Base-by-base conservation (phyloP, 2,888 invertebrate species). In the Rhabditoides inermis region DNA sequence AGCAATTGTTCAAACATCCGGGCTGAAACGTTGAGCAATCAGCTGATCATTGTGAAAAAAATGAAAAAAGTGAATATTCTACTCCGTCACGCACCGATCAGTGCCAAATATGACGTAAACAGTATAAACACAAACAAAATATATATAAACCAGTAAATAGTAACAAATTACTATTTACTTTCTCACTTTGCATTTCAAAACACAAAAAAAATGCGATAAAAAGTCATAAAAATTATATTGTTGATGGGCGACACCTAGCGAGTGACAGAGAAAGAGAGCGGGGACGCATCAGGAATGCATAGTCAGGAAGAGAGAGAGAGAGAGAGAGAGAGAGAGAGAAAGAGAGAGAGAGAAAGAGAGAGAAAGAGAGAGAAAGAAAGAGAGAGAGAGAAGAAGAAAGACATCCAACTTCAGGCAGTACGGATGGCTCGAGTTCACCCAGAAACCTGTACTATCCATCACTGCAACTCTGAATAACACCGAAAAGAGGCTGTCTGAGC, bases 341-440 rank as follows among this genome's bases (percentile, higher is more conserved):
- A 46, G 36, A 46, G 36, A 46, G 28, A 32, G 37, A 49, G 41
- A 28, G 20, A 23, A 45, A 47, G 26, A 30, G 23, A 27, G 35
- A 41, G 41, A 32, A 18, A 23, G 40, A 42, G 41, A 39, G 18
- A 30, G 15, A 28, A 4, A 50, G 42, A 47, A 37, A 47, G 37
- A 23, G 36, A 22, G 36, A 36, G 30, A n/a, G 30, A 23, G 20
- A 27, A 25, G 22, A 12, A 22, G 12, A 50, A 25, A 50, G 50
- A 37, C 20, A 28, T 28, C 12, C 15, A 28, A 18, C 18, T n/a
- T n/a, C 15, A 30, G 22, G 25, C 23, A 45, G 22, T 18, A 37
- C 18, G 22, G 22, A 37, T 20, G 22, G 37, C 18, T 37, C n/a
- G n/a, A n/a, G n/a, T n/a, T n/a, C n/a, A n/a, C n/a, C n/a, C n/a